Conservation (phyloP, 2,888 invertebrate species). For the Tinea pellionella region DNA sequence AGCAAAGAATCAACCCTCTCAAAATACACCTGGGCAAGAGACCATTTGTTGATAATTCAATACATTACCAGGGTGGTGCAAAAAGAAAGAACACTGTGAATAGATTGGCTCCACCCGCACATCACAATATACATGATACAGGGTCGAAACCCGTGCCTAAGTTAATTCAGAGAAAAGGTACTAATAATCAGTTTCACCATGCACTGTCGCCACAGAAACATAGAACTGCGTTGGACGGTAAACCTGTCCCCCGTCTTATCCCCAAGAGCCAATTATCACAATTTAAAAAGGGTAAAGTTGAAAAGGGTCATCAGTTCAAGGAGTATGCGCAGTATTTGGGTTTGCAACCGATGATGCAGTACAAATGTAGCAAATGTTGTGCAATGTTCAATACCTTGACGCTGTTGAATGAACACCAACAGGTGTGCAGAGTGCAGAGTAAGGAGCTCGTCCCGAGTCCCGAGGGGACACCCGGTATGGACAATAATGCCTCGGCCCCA, state of each 20-base stretch:
- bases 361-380: slow-evolving; percentile 80
- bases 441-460: slow-evolving; percentile 52
- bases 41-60: slow-evolving; percentile 59
- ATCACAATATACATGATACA: not conserved
- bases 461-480: slow-evolving; percentile 41
- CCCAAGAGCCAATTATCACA: slow-evolving; percentile 58
- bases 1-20: slow-evolving; percentile 56
- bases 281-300: slow-evolving; percentile 55
- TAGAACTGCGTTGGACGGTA: slow-evolving; percentile 35
- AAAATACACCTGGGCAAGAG: slow-evolving; percentile 59
- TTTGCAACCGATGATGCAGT: slow-evolving; percentile 76
- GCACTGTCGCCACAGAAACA: slow-evolving; percentile 31
- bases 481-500: slow-evolving; percentile 42
- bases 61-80: slow-evolving; percentile 36
- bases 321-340: slow-evolving; percentile 81
- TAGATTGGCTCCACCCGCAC: slow-evolving; percentile 22
- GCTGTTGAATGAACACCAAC: slow-evolving; percentile 76
- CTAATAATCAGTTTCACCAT: slow-evolving; percentile 46
- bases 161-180: slow-evolving; percentile 47
- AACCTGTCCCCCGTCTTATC: slow-evolving; percentile 58
- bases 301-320: slow-evolving; percentile 47
- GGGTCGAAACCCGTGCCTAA: slow-evolving; percentile 39
- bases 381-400: slow-evolving; percentile 74
- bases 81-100: slow-evolving; percentile 32
- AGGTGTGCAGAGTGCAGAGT: slow-evolving; percentile 67